Base-by-base conservation (phyloP, 2,888 invertebrate species). In the Synanthedon andrenaeformis region DNA sequence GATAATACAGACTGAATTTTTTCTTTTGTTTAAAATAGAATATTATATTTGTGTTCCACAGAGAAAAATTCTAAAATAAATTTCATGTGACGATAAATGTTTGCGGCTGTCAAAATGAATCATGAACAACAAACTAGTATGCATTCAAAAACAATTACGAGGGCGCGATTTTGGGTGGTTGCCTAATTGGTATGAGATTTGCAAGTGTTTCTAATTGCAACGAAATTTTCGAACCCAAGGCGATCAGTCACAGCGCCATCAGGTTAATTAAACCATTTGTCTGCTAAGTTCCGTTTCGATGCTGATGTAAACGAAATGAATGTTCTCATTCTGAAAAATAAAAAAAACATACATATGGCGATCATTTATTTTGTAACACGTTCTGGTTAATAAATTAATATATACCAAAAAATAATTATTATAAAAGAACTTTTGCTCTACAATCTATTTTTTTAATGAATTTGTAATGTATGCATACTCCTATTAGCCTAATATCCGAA, bases 111-210 rank as follows among this genome's bases (percentile, higher is more conserved):
- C 13, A 45, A 49, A 14, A 85, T 85, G 84, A 85, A 85, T 85
- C 83, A 84, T 67, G 58, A 59, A 62, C 69, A 76, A 70, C 70
- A 74, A 83, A 82, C 82, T 81, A 79, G 64, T 60, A 67, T 70
- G 67, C 78, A 82, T 83, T 81, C 85, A 82, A 85, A 86, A 86
- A 85, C 85, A 84, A 83, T 85, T 82, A 77, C 77, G 79, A 79
- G 82, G 81, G 82, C 79, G 77, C 70, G 69, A 81, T 75, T 80
- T 86, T 86, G 86, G 86, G 84, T 70, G 76, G 66, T 68, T 85
- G 85, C 85, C 87, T 87, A 87, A 87, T 87, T 87, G 87, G 77
- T 86, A 84, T 82, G 84, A 83, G 81, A 87, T 86, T 85, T 86
- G 83, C 83, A 83, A 86, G 77, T 84, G 82, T 77, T 78, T 71